These are phyloP conservation scores for Leptobrachium ailaonicum DNA, from an alignment of 2,113 vertebrate species.

Conservation along the genomic window DNA sequence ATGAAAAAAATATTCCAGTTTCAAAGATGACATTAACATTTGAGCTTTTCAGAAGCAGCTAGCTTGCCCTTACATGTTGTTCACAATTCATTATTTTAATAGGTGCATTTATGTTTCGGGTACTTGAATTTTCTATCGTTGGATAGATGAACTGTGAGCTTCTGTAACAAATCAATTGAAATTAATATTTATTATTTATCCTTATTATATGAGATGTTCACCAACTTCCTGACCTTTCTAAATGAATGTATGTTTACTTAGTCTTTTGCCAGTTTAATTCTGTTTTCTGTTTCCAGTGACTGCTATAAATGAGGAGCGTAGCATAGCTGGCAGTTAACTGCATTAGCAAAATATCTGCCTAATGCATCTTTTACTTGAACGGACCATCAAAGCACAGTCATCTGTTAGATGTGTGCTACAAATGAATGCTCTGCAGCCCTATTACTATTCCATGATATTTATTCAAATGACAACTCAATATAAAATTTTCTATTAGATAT, in stretches of 20 bases:
- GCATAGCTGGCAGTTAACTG: not conserved
- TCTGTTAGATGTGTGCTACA: constrained; percentile 14
- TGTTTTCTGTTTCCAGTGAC: not conserved
- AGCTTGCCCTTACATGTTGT: too few relatives aligned
- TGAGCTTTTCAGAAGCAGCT: too few relatives aligned
- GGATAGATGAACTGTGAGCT: too few relatives aligned
- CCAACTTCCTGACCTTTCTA: not conserved
- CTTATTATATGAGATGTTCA: too few relatives aligned
- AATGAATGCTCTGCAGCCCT: not conserved
- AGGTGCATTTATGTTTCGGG: too few relatives aligned
- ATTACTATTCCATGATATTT: constrained; percentile 13
- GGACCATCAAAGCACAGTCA: constrained; percentile 19
- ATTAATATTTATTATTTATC: too few relatives aligned
- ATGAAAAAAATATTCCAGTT: too few relatives aligned
- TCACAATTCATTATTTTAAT: too few relatives aligned
- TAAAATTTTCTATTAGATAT: not conserved
- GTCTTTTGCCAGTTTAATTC: not conserved
- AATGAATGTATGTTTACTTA: not conserved
- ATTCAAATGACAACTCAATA: not conserved
- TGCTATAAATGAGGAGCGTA: not conserved
- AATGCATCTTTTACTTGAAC: constrained; percentile 6
- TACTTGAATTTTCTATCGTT: too few relatives aligned
- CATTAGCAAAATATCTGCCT: constrained; percentile 21
- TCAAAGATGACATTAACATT: too few relatives aligned
- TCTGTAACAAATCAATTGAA: too few relatives aligned